A percentile compares a stretch with the other conserved stretches of the same genome.
Conservation (phyloP, 2,888 invertebrate species). For the Linnaemya tessellans region DNA sequence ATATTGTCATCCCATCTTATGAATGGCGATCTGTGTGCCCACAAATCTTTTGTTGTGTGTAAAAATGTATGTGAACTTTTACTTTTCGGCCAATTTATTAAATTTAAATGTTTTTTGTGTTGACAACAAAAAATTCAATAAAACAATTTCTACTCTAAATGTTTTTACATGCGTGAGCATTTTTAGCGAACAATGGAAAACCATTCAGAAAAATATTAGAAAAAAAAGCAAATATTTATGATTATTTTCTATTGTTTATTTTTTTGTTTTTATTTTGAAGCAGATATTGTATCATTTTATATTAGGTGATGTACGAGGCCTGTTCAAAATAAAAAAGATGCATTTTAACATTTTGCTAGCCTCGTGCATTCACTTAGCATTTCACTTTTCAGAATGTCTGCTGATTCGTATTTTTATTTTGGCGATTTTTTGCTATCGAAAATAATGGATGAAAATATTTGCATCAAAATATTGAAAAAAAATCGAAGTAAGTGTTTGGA, state of each 20-base stretch:
- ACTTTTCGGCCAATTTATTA: constrained; percentile 4
- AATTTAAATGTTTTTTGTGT: constrained; percentile 31
- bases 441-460: too few species aligned
- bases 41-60: constrained; percentile 6
- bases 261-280: not conserved
- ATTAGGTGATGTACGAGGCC: not conserved
- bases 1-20: constrained; percentile 14
- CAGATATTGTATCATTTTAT: too few species aligned
- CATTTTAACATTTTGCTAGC: too few species aligned
- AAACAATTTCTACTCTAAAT: constrained; percentile 3
- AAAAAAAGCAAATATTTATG: not conserved
- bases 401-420: too few species aligned
- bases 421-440: too few species aligned
- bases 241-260: not conserved
- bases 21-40: not conserved
- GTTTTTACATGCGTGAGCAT: constrained; percentile 5
- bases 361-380: too few species aligned
- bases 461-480: too few species aligned
- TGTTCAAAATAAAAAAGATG: too few species aligned
- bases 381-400: too few species aligned
- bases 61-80: constrained; percentile 13
- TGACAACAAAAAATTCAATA: constrained; percentile 7
- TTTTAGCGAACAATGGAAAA: constrained; percentile 12
- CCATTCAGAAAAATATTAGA: not conserved
- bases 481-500: too few species aligned